These are phyloP conservation scores for Euphydryas editha DNA, from an alignment of 2,888 invertebrate genomes.

Conservation along the genomic window DNA sequence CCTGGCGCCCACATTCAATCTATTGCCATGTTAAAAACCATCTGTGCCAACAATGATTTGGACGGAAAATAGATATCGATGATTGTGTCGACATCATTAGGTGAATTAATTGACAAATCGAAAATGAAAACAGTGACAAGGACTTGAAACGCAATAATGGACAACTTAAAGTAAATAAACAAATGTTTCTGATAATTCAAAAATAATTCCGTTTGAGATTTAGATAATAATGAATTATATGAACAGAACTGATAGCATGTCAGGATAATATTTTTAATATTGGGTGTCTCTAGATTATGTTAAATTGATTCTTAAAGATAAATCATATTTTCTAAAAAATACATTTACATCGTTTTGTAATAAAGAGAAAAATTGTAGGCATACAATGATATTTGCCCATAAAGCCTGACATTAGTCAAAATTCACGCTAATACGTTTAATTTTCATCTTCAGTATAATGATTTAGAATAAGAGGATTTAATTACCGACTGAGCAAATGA, in stretches of 20 bases:
- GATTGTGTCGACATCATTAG: conserved; percentile 34
- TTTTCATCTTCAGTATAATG: neutral
- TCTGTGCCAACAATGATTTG: conserved; percentile 49
- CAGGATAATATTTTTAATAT: neutral
- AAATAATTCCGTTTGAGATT: neutral
- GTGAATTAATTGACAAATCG: conserved; percentile 32
- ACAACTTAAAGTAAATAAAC: neutral
- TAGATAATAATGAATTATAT: neutral
- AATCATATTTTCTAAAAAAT: neutral
- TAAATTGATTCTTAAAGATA: neutral
- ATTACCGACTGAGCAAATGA: conserved; percentile 11
- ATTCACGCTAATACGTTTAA: neutral
- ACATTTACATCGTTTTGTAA: neutral
- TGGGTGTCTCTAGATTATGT: neutral
- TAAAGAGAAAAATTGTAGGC: no score
- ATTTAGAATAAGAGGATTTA: conserved; percentile 5
- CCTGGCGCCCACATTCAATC: conserved; percentile 64
- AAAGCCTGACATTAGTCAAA: neutral
- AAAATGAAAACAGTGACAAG: conserved; percentile 27
- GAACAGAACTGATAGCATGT: neutral
- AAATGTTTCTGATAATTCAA: neutral
- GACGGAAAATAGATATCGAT: conserved; percentile 31
- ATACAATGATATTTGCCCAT: neutral
- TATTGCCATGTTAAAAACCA: conserved; percentile 51
- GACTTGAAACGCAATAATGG: conserved; percentile 6